These are phyloP conservation scores for Temnothorax ravouxi DNA, from an alignment of 2,888 invertebrate species.

Conservation along the genomic window DNA sequence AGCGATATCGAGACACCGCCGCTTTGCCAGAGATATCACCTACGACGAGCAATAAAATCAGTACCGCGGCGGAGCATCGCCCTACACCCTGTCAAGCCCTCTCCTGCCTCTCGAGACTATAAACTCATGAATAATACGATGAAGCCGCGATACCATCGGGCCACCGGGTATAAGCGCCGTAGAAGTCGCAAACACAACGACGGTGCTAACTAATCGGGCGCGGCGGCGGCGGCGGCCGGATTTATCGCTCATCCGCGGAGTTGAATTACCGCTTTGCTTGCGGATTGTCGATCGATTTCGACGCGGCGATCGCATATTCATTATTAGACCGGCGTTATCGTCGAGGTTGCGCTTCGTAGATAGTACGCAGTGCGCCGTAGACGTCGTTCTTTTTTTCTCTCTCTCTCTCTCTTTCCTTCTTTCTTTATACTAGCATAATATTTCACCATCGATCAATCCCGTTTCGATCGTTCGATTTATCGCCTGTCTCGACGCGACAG, in stretches of 20 bases:
- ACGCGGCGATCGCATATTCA: conserved; percentile 5
- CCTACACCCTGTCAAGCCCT: neutral
- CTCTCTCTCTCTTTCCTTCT: neutral
- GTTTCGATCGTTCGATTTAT: conserved; percentile 18
- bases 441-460: conserved; percentile 21
- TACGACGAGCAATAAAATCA: conserved; percentile 50
- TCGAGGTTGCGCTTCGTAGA: conserved; percentile 3
- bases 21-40: conserved; percentile 34
- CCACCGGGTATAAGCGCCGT: conserved; percentile 49
- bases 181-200: conserved; percentile 23
- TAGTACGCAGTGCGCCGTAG: neutral
- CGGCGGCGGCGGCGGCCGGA: neutral
- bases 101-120: conserved; percentile 8
- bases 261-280: conserved; percentile 46
- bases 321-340: conserved; percentile 14
- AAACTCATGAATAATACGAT: conserved; percentile 51
- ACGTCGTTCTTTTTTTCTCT: neutral
- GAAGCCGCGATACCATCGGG: conserved; percentile 42
- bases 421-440: conserved; percentile 7
- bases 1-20: conserved; percentile 33
- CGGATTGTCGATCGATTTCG: conserved; percentile 29
- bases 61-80: neutral
- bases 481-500: conserved; percentile 4
- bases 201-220: conserved; percentile 45
- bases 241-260: conserved; percentile 36